Evolutionary conservation across 1,140 invertebrate species (phyloP).

Genomic region (Pomacea maculata): DNA sequence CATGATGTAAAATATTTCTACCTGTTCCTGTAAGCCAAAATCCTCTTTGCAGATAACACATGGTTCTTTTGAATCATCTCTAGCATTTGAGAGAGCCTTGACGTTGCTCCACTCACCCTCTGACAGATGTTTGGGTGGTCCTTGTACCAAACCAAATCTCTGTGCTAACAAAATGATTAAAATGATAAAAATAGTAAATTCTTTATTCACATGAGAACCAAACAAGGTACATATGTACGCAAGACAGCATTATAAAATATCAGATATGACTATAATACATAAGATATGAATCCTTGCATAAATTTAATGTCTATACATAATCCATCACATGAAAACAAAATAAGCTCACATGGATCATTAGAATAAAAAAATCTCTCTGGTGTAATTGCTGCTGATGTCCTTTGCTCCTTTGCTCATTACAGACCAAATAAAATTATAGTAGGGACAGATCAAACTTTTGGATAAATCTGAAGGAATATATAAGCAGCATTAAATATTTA

Average conservation of each 20-base stretch:
- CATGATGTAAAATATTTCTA: constrained; percentile 5
- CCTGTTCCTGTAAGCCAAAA: constrained; percentile 62
- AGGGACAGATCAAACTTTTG: no score
- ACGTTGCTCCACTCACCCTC: constrained; percentile 60
- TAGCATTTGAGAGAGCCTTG: constrained; percentile 57
- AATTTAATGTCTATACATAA: no score
- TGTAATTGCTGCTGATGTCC: neutral
- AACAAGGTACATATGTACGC: neutral
- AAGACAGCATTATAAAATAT: neutral
- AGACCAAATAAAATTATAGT: no score
- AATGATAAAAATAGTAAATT: neutral
- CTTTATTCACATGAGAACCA: neutral
- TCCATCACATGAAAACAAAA: no score
- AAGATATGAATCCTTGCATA: no score
- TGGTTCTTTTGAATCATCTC: constrained; percentile 61
- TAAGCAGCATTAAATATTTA: no score
- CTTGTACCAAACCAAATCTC: constrained; percentile 60
- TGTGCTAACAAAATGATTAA: constrained; percentile 52
- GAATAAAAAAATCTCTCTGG: neutral
- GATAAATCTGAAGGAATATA: no score
- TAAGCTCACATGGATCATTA: neutral
- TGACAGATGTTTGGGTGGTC: constrained; percentile 47
- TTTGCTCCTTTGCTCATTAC: no score
- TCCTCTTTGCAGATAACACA: constrained; percentile 67
- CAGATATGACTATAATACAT: neutral